Evolutionary conservation across 1,140 invertebrate species (phyloP).

Genomic region (Diachasmimorpha longicaudata): DNA sequence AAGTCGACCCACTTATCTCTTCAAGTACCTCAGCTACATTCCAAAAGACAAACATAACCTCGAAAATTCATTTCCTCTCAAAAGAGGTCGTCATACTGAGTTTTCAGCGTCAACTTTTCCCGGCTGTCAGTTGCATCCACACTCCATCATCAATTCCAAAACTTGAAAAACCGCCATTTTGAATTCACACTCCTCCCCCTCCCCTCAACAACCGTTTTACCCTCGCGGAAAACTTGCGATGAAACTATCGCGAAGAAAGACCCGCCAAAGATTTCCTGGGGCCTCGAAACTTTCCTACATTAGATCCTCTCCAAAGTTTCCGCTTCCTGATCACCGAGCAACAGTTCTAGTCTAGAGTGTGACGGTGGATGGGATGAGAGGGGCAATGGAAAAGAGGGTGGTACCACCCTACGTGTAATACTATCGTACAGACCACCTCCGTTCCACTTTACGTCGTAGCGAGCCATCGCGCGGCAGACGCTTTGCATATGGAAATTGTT

Average conservation of each 20-base stretch:
- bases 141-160: not conserved
- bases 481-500: not conserved
- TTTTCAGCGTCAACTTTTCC: not conserved
- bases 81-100: not conserved
- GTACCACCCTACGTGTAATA: not conserved
- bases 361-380: not conserved
- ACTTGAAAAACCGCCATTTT: not conserved
- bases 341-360: too few relatives aligned
- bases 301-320: not conserved
- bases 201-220: not conserved
- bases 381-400: not conserved
- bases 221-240: not conserved
- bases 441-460: not conserved
- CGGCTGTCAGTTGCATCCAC: constrained; percentile 38
- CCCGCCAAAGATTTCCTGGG: not conserved
- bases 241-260: not conserved
- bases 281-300: not conserved
- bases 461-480: not conserved
- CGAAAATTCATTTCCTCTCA: not conserved
- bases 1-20: not conserved
- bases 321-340: not conserved
- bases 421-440: not conserved
- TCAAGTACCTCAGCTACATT: not conserved
- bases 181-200: not conserved
- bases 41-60: not conserved